phyloP scores from a whole-genome alignment of 1,140 invertebrate genomes.

The Palaemon carinicauda region DNA sequence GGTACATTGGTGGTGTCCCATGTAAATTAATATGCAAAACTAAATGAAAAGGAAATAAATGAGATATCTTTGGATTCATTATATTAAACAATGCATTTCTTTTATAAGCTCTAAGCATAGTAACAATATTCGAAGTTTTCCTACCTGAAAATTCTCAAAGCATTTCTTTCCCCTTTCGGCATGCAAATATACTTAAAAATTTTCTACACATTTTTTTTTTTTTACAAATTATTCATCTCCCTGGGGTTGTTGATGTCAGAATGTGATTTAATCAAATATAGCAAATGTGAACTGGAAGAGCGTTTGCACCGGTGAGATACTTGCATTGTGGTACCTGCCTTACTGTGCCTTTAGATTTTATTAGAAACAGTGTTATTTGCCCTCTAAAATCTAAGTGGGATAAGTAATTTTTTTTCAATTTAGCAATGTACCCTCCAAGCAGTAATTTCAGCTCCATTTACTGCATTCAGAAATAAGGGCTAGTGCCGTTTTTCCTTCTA shows the following conservation, averaged over 20 bases:
- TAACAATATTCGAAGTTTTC: not conserved
- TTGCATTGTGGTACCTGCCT: not conserved
- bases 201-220: not conserved
- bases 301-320: not conserved
- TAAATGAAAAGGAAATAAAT: not conserved
- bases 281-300: not conserved
- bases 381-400: not conserved
- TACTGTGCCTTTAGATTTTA: not conserved
- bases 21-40: not conserved
- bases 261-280: slow-evolving; percentile 10
- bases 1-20: too few species aligned
- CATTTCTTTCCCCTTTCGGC: too few species aligned
- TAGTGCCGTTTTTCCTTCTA: slow-evolving; percentile 4
- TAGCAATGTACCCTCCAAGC: slow-evolving; percentile 7
- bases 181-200: too few species aligned
- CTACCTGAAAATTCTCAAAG: too few species aligned
- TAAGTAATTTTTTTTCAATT: not conserved
- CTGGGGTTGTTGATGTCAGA: not conserved
- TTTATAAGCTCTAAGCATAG: not conserved
- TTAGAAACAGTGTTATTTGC: not conserved
- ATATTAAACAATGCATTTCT: not conserved
- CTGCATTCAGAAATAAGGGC: not conserved
- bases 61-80: not conserved
- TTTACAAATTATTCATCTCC: not conserved
- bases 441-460: not conserved